Conservation (phyloP, 2,113 vertebrate species). For the Tragelaphus strepsiceros region DNA sequence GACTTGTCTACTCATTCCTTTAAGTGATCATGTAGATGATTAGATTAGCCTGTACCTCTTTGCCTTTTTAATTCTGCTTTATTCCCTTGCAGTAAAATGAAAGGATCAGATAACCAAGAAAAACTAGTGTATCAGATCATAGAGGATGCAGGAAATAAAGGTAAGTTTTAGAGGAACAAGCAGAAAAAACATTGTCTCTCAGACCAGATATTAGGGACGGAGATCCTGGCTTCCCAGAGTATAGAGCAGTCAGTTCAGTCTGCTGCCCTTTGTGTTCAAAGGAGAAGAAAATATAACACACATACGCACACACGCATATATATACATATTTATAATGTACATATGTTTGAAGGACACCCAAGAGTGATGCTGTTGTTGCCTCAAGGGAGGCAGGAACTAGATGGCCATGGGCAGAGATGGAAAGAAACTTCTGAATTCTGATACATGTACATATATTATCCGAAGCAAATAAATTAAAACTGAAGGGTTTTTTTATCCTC, state of each 20-base stretch:
- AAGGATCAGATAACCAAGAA: slow-evolving; percentile 98
- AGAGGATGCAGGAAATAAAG: slow-evolving; percentile 98
- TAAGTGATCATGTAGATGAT: slow-evolving; percentile 24
- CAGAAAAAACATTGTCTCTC: neutral
- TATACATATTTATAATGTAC: neutral
- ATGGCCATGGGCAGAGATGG: neutral
- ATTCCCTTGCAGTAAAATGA: slow-evolving; percentile 92
- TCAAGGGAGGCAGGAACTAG: neutral
- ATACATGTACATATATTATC: neutral
- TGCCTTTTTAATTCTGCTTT: slow-evolving; percentile 57
- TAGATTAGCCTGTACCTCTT: neutral
- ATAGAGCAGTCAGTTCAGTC: neutral
- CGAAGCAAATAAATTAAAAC: slow-evolving; percentile 28
- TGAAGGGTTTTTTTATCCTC: neutral
- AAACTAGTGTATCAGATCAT: slow-evolving; percentile 99
- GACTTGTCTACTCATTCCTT: slow-evolving; percentile 46
- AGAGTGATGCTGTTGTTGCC: neutral
- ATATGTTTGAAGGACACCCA: neutral
- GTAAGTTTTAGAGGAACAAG: slow-evolving; percentile 71
- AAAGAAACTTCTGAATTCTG: slow-evolving; percentile 9
- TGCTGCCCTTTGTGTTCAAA: neutral
- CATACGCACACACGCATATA: neutral
- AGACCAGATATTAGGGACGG: neutral
- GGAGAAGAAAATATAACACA: neutral
- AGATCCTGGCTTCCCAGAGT: neutral